These are phyloP conservation scores for Vulpes lagopus DNA, from an alignment of 2,113 vertebrate species.

Conservation along the genomic window DNA sequence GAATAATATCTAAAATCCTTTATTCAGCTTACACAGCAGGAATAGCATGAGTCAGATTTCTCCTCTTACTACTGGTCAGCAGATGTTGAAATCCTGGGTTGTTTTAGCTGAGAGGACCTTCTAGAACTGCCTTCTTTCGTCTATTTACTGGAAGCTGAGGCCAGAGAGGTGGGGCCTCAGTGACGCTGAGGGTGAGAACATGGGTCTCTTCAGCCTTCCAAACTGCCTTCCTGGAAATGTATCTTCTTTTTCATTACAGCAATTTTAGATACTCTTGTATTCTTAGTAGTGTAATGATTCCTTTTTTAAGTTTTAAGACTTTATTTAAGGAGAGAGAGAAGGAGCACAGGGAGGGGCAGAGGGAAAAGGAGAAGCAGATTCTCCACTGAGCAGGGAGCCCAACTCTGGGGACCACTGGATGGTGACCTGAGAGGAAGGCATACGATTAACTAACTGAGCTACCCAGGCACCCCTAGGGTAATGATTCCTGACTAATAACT, in stretches of 20 bases:
- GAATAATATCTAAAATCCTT: background rate
- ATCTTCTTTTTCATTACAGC: background rate
- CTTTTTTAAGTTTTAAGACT: background rate
- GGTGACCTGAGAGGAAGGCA: too few species aligned
- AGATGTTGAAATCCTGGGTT: background rate
- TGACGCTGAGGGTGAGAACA: background rate
- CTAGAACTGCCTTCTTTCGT: background rate
- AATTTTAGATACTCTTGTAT: background rate
- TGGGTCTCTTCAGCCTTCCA: background rate
- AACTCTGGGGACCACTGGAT: too few species aligned
- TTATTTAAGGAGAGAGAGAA: too few species aligned
- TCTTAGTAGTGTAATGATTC: background rate
- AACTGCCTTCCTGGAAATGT: background rate
- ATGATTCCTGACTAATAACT: background rate
- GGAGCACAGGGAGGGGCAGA: too few species aligned
- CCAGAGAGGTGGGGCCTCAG: background rate
- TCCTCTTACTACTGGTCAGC: background rate
- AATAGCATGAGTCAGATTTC: background rate
- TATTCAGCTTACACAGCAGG: background rate
- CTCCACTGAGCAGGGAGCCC: too few species aligned
- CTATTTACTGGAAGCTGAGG: background rate
- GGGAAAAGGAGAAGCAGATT: too few species aligned
- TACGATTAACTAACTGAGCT: too few species aligned
- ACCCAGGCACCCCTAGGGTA: too few species aligned
- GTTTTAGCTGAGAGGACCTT: background rate